Evolutionary conservation across 92 coral and sea anemone genomes (phyloP).

Genomic region (Paragorgia papillata): DNA sequence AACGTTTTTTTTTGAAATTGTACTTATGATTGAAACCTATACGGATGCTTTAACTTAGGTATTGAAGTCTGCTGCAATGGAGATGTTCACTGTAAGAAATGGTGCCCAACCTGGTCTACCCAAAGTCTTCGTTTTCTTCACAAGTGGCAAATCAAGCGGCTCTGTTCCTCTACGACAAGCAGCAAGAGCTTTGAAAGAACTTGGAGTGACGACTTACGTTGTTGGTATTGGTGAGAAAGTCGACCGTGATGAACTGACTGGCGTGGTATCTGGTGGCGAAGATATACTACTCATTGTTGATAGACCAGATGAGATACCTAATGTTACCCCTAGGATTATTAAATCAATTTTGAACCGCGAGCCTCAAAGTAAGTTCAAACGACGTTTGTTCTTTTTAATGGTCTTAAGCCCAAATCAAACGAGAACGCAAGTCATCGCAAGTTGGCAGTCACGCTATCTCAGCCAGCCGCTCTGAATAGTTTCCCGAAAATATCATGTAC

Average conservation of each 20-base stretch:
- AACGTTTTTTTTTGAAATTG: too few species aligned
- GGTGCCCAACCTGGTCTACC: conserved; percentile 60
- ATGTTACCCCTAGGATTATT: background rate
- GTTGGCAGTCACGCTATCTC: too few species aligned
- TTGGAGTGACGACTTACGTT: conserved; percentile 56
- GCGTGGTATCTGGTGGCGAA: conserved; percentile 8
- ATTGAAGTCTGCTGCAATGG: conserved; percentile 42
- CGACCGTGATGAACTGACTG: conserved; percentile 43
- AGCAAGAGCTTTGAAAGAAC: conserved; percentile 25
- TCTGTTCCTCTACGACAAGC: conserved; percentile 37
- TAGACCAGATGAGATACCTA: background rate
- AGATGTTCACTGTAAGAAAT: conserved; percentile 40
- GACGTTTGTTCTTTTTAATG: background rate
- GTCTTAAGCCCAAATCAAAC: too few species aligned
- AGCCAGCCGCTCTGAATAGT: too few species aligned
- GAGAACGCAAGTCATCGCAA: too few species aligned
- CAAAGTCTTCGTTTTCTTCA: conserved; percentile 58
- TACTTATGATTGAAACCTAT: too few species aligned
- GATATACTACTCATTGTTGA: conserved; percentile 8
- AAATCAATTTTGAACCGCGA: conserved; percentile 17
- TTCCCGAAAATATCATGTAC: too few species aligned
- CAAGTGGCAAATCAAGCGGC: conserved; percentile 67
- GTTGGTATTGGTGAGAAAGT: conserved; percentile 58
- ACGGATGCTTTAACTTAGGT: too few species aligned
- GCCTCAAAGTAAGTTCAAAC: background rate